A percentile compares a stretch with the other conserved stretches of the same genome.
These are phyloP conservation scores for Thunnus albacares DNA, from an alignment of 2,797 vertebrate genomes.

Conservation along the genomic window DNA sequence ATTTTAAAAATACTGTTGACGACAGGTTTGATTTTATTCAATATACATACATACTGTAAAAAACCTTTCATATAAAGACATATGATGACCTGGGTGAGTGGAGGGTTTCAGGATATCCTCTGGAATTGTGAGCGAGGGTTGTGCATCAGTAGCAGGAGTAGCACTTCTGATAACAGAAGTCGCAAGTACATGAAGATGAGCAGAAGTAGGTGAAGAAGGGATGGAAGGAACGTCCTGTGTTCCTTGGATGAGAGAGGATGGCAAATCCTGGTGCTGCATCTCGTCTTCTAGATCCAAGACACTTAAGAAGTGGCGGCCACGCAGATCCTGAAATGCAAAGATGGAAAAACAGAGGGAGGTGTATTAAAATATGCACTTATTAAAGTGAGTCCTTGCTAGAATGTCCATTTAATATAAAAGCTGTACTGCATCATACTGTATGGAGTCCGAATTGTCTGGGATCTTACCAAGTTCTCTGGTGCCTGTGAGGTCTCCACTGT, in stretches of 20 bases:
- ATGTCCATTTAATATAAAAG: not conserved
- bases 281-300: constrained; percentile 89
- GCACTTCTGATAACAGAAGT: constrained; percentile 73
- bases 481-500: constrained; percentile 34
- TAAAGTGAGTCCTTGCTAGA: not conserved
- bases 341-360: not conserved
- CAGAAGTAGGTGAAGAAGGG: constrained; percentile 76
- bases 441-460: not conserved
- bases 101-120: constrained; percentile 17
- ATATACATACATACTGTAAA: not conserved
- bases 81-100: constrained; percentile 61
- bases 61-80: not conserved
- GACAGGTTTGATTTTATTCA: not conserved
- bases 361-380: not conserved
- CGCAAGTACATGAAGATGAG: constrained; percentile 83
- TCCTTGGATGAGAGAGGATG: constrained; percentile 42
- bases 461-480: constrained; percentile 63
- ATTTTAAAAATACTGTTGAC: not conserved
- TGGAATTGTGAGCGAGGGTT: constrained; percentile 5
- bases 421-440: not conserved
- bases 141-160: constrained; percentile 1
- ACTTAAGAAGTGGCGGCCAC: constrained; percentile 83
- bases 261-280: constrained; percentile 76
- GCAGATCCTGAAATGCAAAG: constrained; percentile 63
- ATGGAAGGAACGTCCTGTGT: constrained; percentile 29